These are phyloP conservation scores for Trilocha varians DNA, from an alignment of 2,888 invertebrate genomes.

Conservation along the genomic window DNA sequence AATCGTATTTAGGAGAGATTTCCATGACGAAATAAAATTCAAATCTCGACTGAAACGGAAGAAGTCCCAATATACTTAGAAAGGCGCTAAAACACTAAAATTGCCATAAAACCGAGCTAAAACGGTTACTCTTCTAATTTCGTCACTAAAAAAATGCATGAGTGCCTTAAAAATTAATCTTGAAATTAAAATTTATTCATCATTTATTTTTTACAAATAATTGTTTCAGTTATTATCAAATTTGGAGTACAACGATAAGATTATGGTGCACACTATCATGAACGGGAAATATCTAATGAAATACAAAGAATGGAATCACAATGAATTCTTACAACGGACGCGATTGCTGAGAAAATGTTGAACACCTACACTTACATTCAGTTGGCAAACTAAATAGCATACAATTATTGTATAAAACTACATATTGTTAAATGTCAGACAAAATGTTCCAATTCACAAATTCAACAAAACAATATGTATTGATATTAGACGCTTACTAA, in stretches of 20 bases:
- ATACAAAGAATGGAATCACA: constrained; percentile 50
- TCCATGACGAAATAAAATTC: too few species aligned
- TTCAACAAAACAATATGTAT: too few species aligned
- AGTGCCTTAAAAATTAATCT: not conserved
- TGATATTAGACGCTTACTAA: too few species aligned
- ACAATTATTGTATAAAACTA: not conserved
- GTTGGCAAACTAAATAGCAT: not conserved
- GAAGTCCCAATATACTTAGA: too few species aligned
- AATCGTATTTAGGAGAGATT: too few species aligned
- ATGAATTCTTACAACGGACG: constrained; percentile 38
- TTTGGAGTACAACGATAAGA: constrained; percentile 77
- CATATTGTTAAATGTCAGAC: too few species aligned
- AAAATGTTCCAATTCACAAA: too few species aligned
- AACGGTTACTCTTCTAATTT: too few species aligned
- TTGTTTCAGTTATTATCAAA: constrained; percentile 79
- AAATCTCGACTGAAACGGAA: not conserved
- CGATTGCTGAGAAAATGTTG: constrained; percentile 5
- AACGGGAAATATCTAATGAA: constrained; percentile 76
- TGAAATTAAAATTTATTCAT: too few species aligned
- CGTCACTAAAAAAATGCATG: not conserved
- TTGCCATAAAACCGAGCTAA: not conserved
- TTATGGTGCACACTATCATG: constrained; percentile 83
- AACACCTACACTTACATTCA: not conserved
- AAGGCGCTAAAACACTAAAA: not conserved
- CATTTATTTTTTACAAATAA: constrained; percentile 2